These are phyloP conservation scores for Cataglyphis altisquamis DNA, from an alignment of 2,888 invertebrate species.

Conservation along the genomic window DNA sequence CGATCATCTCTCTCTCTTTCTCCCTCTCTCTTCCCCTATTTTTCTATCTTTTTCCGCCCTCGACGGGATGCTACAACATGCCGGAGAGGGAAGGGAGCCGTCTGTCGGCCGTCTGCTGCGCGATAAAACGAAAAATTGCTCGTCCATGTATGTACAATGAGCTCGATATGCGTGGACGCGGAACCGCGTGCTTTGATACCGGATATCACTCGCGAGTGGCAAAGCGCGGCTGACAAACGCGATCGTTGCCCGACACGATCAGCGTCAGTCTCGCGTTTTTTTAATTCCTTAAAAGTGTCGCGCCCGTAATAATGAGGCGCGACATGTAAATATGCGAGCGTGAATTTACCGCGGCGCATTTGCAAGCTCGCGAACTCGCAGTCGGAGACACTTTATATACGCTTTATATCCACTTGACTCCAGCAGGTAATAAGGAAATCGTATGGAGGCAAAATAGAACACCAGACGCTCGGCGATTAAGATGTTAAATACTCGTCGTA, in stretches of 20 bases:
- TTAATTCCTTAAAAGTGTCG: conserved; percentile 30
- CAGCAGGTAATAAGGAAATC: conserved; percentile 38
- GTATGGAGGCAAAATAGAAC: conserved; percentile 11
- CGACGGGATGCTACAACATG: conserved; percentile 13
- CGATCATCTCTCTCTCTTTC: not conserved
- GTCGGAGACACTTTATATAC: conserved; percentile 23
- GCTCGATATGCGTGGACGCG: conserved; percentile 34
- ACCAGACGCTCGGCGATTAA: conserved; percentile 54
- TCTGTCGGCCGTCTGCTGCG: conserved; percentile 49
- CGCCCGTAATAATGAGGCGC: not conserved
- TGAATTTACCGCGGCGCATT: conserved; percentile 22
- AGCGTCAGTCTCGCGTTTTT: not conserved
- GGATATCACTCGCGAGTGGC: conserved; percentile 41
- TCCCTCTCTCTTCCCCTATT: not conserved
- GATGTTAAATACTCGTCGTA: conserved; percentile 56
- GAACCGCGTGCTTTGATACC: conserved; percentile 39
- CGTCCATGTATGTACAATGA: conserved; percentile 54
- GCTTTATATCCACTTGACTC: not conserved
- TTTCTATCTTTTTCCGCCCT: conserved; percentile 12
- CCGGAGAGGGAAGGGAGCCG: conserved; percentile 13
- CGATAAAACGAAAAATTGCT: conserved; percentile 51
- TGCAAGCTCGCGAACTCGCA: conserved; percentile 21
- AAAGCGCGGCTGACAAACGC: conserved; percentile 27
- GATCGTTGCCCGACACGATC: not conserved
- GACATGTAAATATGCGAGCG: conserved; percentile 4